Evolutionary conservation across 2,888 invertebrate genomes (phyloP).

Genomic region (Harpalus rubripes): DNA sequence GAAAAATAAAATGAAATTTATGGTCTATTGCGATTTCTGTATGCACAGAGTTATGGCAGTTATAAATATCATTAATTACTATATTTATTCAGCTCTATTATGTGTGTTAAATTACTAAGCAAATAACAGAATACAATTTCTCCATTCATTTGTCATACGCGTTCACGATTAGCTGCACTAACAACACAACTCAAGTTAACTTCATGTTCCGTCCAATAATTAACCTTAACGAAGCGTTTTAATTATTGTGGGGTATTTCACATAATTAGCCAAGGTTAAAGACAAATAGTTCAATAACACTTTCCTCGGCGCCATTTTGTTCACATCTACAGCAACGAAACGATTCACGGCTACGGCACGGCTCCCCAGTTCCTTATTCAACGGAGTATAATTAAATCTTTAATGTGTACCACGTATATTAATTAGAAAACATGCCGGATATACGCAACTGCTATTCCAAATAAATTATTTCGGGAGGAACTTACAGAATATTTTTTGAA

Average conservation of each 20-base stretch:
- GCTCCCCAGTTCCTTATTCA: constrained; percentile 7
- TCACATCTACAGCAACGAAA: neutral
- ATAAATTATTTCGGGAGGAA: constrained; percentile 50
- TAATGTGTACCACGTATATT: constrained; percentile 22
- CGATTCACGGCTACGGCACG: constrained; percentile 5
- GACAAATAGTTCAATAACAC: constrained; percentile 64
- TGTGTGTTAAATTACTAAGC: neutral
- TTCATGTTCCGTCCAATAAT: constrained; percentile 27
- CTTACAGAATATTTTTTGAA: constrained; percentile 41
- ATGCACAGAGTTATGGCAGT: neutral
- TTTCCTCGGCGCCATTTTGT: constrained; percentile 23
- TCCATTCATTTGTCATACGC: neutral
- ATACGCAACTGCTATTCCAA: constrained; percentile 9
- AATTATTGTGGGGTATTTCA: constrained; percentile 53
- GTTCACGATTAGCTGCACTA: neutral
- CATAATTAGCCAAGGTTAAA: constrained; percentile 62
- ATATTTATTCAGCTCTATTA: neutral
- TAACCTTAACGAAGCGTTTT: constrained; percentile 56
- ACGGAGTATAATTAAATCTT: constrained; percentile 26
- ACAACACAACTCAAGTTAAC: neutral
- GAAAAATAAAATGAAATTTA: too few relatives aligned
- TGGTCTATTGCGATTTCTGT: too few relatives aligned
- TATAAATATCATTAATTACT: neutral
- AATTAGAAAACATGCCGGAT: constrained; percentile 42
- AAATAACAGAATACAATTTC: neutral